Base-by-base conservation (phyloP, 2,113 vertebrate species). In the Pelmatolapia mariae region DNA sequence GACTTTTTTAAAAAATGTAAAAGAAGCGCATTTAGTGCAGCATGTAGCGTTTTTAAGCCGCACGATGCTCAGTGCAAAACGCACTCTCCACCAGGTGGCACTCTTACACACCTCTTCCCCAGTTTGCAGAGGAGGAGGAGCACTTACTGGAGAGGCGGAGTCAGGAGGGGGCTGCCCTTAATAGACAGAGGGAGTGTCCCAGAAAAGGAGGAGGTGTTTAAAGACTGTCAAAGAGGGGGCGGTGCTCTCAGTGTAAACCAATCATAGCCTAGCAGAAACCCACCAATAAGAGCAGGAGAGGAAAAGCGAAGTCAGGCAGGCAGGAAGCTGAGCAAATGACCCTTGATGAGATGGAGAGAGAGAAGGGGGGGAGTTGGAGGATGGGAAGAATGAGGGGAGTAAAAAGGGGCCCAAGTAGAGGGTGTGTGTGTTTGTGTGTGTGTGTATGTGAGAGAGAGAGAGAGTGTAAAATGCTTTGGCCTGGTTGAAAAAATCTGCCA, bases 261-360 rank as follows among this genome's bases (percentile, higher is more conserved):
- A 96, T 96, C 90, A 88, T 13, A 85, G 26, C 24, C 63, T 7
- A 36, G 54, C 3, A 54, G 9, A 38, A 83, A 92, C 85, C 10
- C 24, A 84, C 95, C 96, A 96, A 96, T 96, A 84, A 90, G 88
- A 82, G 66, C 16, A 26, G 71, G 79, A 89, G 40, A 88, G 71
- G 81, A 85, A 88, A 78, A 80, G 47, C 73, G 24, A 89, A 85
- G 89, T 87, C 93, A 92, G 90, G 85, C 82, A 87, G 90, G 86
- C 92, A 94, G 95, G 94, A 96, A 95, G 86, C 89, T 81, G 83
- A 94, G 94, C 91, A 95, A 96, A 96, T 94, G 89, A 93, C 85
- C 93, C 91, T 89, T 94, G 93, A 96, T 95, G 92, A 96, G 90
- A 86, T 87, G 71, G 91, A 80, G 87, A 79, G 89, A 73, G 89